Evolutionary conservation across 2,888 invertebrate species (phyloP), one percentile per base, ranked within the genome.

Genomic region (Lissocephala sabroskyi): DNA sequence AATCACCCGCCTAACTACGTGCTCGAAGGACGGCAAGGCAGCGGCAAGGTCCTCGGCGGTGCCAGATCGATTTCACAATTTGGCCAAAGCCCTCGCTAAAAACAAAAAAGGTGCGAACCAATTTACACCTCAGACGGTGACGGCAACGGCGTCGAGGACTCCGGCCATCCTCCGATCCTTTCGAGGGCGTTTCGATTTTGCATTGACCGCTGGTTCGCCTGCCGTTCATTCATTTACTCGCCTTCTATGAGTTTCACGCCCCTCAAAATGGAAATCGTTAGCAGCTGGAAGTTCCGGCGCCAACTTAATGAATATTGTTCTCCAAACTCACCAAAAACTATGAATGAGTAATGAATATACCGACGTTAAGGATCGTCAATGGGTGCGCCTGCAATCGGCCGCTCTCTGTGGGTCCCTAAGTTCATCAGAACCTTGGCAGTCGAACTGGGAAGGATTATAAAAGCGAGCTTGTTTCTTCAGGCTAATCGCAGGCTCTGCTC

Each of bases 1-100:
- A 82, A 82, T 83, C 83, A 82, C 77, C 67, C 71, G 74, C 73
- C 76, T 82, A 82, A 82, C 81, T 74, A 81, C 75, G 74, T 45
- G 19, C 45, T 45, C 41, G 23, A 36, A 40, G 23, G 4, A 7
- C 4, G 7, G 23, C 23, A 7, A 23, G 7, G 23, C 23, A 23
- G 23, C 23, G 23, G n/a, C n/a, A n/a, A n/a, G 39, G 44, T 51
- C 50, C 5, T 6, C 29, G 14, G 28, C 10, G 28, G 28, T 41
- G 29, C 58, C 62, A 68, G 77, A 77, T 70, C 68, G 75, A 77
- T 70, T 77, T 70, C 78, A 77, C 14, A 77, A 74, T 70, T 52
- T 77, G 63, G 78, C 78, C 37, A 51, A 50, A 26, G 26, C 9
- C 35, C 23, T 35, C 17, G 41, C 40, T 26, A 44, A 33, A 42